A percentile compares a stretch with the other conserved stretches of the same genome.
Evolutionary conservation across 2,113 vertebrate species (phyloP).

Genomic region (Saguinus imperator): DNA sequence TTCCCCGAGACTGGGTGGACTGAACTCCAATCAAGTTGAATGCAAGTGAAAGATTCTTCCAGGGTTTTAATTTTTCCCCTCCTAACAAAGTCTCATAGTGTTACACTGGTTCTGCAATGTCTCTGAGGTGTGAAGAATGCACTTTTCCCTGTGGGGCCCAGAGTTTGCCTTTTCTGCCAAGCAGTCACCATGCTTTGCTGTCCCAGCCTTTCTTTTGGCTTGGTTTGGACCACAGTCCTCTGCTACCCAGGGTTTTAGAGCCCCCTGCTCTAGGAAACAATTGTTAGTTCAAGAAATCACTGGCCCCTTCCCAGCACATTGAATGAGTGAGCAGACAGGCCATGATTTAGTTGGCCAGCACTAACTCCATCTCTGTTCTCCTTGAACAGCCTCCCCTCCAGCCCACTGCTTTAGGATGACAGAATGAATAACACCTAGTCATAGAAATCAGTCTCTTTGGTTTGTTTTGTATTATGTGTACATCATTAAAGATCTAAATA

Average conservation of each 20-base stretch:
- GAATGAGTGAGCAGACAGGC: conserved; percentile 48
- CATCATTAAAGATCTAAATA: conserved; percentile 84
- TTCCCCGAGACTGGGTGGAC: conserved; percentile 59
- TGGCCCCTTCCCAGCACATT: conserved; percentile 80
- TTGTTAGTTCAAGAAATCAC: conserved; percentile 71
- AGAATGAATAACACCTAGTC: conserved; percentile 80
- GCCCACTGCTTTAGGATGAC: conserved; percentile 78
- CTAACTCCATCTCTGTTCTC: conserved; percentile 74
- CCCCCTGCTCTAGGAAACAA: conserved; percentile 58
- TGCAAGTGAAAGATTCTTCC: conserved; percentile 80
- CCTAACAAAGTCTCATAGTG: conserved; percentile 76
- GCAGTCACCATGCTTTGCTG: conserved; percentile 22
- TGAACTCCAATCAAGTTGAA: conserved; percentile 78
- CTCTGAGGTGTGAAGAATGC: conserved; percentile 75
- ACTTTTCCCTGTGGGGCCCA: conserved; percentile 23
- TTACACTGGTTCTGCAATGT: conserved; percentile 83
- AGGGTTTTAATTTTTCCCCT: conserved; percentile 44
- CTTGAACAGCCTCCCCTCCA: conserved; percentile 51
- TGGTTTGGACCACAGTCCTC: conserved; percentile 32
- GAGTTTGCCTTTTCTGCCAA: conserved; percentile 70
- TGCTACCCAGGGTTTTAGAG: conserved; percentile 37
- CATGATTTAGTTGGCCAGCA: conserved; percentile 69
- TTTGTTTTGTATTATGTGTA: conserved; percentile 85
- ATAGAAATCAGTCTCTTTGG: conserved; percentile 79
- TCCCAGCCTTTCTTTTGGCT: conserved; percentile 40